Percentiles rank a stretch among this genome's conserved stretches.
Evolutionary conservation across 2,888 invertebrate species (phyloP).

Genomic region (Cantharis nigra): DNA sequence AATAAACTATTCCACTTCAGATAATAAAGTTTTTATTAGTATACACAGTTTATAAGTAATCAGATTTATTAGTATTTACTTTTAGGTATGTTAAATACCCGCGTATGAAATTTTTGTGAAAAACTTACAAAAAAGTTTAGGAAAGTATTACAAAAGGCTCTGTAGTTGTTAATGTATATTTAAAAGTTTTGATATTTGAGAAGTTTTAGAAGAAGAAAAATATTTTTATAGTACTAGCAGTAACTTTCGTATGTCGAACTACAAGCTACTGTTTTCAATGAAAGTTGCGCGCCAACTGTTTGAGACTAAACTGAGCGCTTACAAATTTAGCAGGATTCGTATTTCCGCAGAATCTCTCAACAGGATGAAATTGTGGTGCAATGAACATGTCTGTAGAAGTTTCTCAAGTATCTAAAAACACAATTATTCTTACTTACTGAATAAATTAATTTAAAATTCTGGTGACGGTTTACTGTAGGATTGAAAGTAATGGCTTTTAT

Average conservation of each 20-base stretch:
- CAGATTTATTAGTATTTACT: not conserved
- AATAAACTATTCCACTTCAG: not conserved
- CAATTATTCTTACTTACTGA: not conserved
- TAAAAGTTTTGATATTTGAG: not conserved
- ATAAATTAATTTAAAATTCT: not conserved
- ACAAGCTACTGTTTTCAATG: conserved; percentile 11
- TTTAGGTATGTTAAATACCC: not conserved
- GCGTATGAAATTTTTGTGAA: not conserved
- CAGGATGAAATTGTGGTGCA: conserved; percentile 9
- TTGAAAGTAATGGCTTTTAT: not conserved
- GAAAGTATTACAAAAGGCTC: not conserved
- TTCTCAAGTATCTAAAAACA: not conserved
- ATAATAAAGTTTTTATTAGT: not conserved
- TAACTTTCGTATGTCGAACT: not conserved
- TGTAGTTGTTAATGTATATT: not conserved
- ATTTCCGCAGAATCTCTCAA: conserved; percentile 9
- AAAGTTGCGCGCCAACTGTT: conserved; percentile 22
- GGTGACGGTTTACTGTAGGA: not conserved
- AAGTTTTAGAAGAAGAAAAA: not conserved
- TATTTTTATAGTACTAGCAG: not conserved
- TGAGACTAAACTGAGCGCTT: conserved; percentile 17
- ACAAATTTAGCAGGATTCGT: conserved; percentile 23
- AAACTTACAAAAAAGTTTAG: not conserved
- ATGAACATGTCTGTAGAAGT: conserved; percentile 7
- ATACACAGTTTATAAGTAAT: not conserved